Evolutionary conservation across 1,140 invertebrate genomes (phyloP).

Genomic region (Protaetia brevitarsis): DNA sequence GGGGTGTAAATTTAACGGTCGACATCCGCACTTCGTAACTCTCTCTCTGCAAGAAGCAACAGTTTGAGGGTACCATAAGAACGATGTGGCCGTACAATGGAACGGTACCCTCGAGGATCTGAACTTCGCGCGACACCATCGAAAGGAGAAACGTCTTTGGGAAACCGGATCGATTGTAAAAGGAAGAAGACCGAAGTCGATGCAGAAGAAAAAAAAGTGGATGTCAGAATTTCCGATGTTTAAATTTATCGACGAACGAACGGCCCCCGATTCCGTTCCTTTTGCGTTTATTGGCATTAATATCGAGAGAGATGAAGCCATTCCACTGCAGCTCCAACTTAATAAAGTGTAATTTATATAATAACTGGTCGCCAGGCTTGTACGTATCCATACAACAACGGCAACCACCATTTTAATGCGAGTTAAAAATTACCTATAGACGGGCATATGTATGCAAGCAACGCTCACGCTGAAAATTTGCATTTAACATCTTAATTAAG

Average conservation of each 20-base stretch:
- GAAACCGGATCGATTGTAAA: background rate
- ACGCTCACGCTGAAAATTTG: conserved; percentile 27
- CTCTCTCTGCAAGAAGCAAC: conserved; percentile 15
- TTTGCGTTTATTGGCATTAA: conserved; percentile 12
- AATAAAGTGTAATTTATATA: conserved; percentile 23
- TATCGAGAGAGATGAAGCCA: conserved; percentile 17
- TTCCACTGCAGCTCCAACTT: conserved; percentile 6
- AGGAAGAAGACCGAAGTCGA: background rate
- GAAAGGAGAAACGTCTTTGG: background rate
- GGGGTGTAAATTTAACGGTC: conserved; percentile 32
- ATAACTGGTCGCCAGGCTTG: conserved; percentile 20
- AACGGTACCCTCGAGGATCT: background rate
- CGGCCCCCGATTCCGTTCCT: background rate
- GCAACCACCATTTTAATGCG: conserved; percentile 22
- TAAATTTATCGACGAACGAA: background rate
- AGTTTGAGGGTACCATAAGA: background rate
- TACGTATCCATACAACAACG: conserved; percentile 19
- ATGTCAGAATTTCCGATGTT: background rate
- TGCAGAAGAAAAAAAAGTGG: background rate
- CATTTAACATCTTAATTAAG: conserved; percentile 31
- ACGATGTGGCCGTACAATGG: background rate
- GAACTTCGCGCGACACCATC: background rate
- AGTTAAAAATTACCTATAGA: conserved; percentile 19
- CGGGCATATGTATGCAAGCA: background rate
- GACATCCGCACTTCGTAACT: conserved; percentile 34